Base-by-base conservation (phyloP, 2,113 vertebrate genomes). In the Tachysurus fulvidraco region DNA sequence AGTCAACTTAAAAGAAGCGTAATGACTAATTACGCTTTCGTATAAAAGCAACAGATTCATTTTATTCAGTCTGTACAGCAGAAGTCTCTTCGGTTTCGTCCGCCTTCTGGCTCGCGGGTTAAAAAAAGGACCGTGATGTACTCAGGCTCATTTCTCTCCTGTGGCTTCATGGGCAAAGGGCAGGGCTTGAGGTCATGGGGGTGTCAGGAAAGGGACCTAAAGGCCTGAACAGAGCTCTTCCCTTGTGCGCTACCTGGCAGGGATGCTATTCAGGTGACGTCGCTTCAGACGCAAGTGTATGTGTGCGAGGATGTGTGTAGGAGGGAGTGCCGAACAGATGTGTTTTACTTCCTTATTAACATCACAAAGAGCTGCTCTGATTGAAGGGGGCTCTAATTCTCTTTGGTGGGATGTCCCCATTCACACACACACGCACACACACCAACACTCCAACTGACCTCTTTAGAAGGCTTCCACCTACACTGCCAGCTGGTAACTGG, bases 341-440 rank as follows among this genome's bases (percentile, higher is more conserved):
- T 96, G 95, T 96, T 96, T 97, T 96, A 96, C 95, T 96, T 94
- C 95, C 95, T 97, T 95, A 97, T 97, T 97, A 97, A 94, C 96
- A 97, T 97, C 94, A 97, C 95, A 97, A 96, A 97, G 95, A 95
- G 94, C 93, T 65, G 94, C 93, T 94, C 94, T 95, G 95, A 96
- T 96, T 96, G 95, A 93, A 95, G 92, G 96, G 95, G 93, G 94
- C 94, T 96, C 95, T 96, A 96, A 97, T 96, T 95, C 96, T 96
- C 95, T 96, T 96, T 94, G 95, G 95, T 96, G 95, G 96, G 96
- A 82, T 87, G 94, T 95, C 94, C 95, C 95, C 79, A 83, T 89
- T 87, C 84, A 85, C 46, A 67, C 64, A 80, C 87, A 74, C 79
- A 76, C 83, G 77, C 88, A 59, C 86, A 78, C 81, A 79, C 82